These are phyloP conservation scores for Cerceris rybyensis DNA, from an alignment of 2,888 invertebrate species.

Conservation along the genomic window DNA sequence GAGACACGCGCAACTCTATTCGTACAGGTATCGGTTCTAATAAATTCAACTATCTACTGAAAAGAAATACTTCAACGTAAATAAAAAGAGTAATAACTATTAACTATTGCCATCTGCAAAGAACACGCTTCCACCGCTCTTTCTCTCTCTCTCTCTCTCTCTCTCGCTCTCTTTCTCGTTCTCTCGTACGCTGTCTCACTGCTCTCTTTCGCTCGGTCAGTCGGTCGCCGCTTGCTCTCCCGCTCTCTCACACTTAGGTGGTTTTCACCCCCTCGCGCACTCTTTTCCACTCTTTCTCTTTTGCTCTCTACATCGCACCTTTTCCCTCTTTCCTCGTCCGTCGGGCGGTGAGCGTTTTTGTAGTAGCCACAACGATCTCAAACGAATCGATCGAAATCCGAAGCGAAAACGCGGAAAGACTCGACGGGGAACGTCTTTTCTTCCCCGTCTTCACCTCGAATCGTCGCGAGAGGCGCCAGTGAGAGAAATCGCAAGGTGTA, in stretches of 20 bases:
- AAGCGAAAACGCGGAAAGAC: background rate
- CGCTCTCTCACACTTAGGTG: too few species aligned
- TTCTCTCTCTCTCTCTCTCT: too few species aligned
- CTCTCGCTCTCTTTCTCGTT: too few species aligned
- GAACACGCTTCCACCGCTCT: slow-evolving; percentile 8
- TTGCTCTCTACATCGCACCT: too few species aligned
- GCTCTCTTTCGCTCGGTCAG: too few species aligned
- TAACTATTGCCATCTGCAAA: slow-evolving; percentile 46
- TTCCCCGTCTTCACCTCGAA: slow-evolving; percentile 20
- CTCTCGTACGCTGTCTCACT: too few species aligned
- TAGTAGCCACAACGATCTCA: background rate
- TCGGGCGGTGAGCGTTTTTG: too few species aligned
- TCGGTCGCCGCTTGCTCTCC: too few species aligned
- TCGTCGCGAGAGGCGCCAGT: slow-evolving; percentile 40
- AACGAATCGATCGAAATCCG: background rate
- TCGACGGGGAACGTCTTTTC: slow-evolving; percentile 18
- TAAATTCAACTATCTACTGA: slow-evolving; percentile 76
- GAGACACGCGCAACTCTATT: slow-evolving; percentile 49
- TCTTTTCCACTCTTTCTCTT: too few species aligned
- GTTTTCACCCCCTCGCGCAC: too few species aligned
- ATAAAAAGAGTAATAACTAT: slow-evolving; percentile 46
- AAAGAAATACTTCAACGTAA: slow-evolving; percentile 64
- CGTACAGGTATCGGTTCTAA: slow-evolving; percentile 61
- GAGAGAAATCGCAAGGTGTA: slow-evolving; percentile 19
- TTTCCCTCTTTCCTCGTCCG: too few species aligned